phyloP scores from a whole-genome alignment of 1,140 invertebrate genomes.

The Drosophila equinoxialis region DNA sequence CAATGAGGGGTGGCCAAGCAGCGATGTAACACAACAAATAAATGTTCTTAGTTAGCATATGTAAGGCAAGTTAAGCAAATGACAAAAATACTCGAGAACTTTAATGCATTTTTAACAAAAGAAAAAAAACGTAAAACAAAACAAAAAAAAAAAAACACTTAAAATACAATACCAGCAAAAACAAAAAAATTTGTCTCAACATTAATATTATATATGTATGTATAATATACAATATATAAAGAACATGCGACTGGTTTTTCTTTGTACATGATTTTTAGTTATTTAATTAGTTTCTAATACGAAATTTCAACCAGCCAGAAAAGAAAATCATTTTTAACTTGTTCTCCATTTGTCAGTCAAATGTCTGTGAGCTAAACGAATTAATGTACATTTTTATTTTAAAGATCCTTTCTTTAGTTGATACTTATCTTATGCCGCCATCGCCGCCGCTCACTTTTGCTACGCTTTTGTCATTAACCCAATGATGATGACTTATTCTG shows the following conservation, averaged over 20 bases:
- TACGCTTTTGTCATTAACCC: constrained; percentile 60
- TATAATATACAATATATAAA: constrained; percentile 33
- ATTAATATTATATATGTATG: constrained; percentile 15
- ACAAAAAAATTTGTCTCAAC: not conserved
- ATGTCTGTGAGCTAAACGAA: too few relatives aligned
- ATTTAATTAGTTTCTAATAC: not conserved
- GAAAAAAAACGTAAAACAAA: constrained; percentile 65
- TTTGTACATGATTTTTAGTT: not conserved
- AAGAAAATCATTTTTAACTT: not conserved
- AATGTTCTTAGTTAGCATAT: constrained; percentile 67
- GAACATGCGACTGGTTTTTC: constrained; percentile 2
- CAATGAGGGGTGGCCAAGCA: constrained; percentile 5
- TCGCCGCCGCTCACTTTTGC: constrained; percentile 37
- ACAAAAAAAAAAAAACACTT: constrained; percentile 20
- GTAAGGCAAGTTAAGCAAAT: constrained; percentile 67
- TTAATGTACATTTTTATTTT: constrained; percentile 55
- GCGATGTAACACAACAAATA: constrained; percentile 26
- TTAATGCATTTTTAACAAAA: constrained; percentile 74
- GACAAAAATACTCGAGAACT: constrained; percentile 77
- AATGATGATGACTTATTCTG: constrained; percentile 41
- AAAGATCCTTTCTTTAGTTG: constrained; percentile 42
- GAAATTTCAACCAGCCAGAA: not conserved
- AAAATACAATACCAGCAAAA: constrained; percentile 5
- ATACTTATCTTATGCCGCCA: constrained; percentile 48
- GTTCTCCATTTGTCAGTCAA: too few relatives aligned